These are phyloP conservation scores for Gymnobelideus leadbeateri DNA, from an alignment of 2,113 vertebrate species.

Conservation along the genomic window DNA sequence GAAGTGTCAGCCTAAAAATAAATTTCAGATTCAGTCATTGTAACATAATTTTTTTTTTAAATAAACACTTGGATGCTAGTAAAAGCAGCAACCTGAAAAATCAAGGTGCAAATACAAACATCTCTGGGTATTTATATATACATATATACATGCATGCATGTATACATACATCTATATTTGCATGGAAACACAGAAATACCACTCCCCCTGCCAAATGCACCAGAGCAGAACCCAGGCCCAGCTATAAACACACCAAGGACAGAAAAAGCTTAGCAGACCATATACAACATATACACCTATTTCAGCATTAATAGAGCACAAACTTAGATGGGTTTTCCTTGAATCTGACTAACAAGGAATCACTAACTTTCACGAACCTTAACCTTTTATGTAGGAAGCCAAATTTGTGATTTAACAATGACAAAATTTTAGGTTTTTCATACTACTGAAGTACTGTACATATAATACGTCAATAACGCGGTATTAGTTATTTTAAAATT, in stretches of 20 bases:
- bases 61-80: slow-evolving; percentile 37
- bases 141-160: no score
- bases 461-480: no score
- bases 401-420: no score
- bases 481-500: not conserved
- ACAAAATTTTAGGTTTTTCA: no score
- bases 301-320: no score
- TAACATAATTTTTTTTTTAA: slow-evolving; percentile 16
- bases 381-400: no score
- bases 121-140: not conserved
- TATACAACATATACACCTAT: not conserved
- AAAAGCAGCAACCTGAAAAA: not conserved
- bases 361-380: no score
- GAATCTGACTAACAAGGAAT: no score
- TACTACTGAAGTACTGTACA: no score
- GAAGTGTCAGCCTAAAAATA: slow-evolving; percentile 75
- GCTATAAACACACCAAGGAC: not conserved
- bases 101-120: not conserved
- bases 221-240: not conserved
- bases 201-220: not conserved
- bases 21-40: slow-evolving; percentile 55
- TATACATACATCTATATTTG: no score
- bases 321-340: no score
- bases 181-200: not conserved
- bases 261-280: not conserved